Conservation (phyloP, 2,797 vertebrate genomes). For the Brachyrhaphis roseni region DNA sequence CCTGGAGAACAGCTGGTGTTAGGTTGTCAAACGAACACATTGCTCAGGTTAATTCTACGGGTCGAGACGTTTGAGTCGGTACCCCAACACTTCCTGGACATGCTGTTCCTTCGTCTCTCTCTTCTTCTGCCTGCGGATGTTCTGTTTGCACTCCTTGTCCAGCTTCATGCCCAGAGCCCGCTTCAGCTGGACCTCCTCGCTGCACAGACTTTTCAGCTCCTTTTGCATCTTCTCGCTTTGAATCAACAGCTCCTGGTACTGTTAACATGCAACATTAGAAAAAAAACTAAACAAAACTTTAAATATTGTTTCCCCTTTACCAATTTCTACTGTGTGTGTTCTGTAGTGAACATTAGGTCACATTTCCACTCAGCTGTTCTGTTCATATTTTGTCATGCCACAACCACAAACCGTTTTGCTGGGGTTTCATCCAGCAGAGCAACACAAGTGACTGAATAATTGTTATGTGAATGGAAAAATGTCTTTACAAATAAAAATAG, state of each 20-base stretch:
- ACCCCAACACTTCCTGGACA: constrained; percentile 77
- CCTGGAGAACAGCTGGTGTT: constrained; percentile 39
- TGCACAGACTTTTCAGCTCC: constrained; percentile 77
- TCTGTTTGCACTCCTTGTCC: constrained; percentile 80
- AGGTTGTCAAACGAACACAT: not conserved
- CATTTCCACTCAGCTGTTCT: not conserved
- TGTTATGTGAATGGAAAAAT: not conserved
- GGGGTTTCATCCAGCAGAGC: not conserved
- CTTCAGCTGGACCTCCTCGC: constrained; percentile 77
- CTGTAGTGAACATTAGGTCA: not conserved
- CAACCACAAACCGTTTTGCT: not conserved
- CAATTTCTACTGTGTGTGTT: not conserved
- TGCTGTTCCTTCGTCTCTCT: constrained; percentile 80
- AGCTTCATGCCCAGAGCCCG: constrained; percentile 75
- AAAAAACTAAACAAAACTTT: not conserved
- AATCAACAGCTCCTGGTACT: constrained; percentile 68
- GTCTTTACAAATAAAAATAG: not conserved
- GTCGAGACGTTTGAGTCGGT: not conserved
- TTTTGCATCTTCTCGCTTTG: constrained; percentile 78
- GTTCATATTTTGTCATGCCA: not conserved
- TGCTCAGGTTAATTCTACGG: not conserved
- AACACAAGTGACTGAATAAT: not conserved
- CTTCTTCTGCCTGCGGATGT: constrained; percentile 79
- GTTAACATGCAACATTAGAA: not conserved
- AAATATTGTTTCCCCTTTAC: not conserved